A percentile compares a stretch with the other conserved stretches of the same genome.
phyloP scores from a whole-genome alignment of 2,888 invertebrate species.

The Tipula vernalis region DNA sequence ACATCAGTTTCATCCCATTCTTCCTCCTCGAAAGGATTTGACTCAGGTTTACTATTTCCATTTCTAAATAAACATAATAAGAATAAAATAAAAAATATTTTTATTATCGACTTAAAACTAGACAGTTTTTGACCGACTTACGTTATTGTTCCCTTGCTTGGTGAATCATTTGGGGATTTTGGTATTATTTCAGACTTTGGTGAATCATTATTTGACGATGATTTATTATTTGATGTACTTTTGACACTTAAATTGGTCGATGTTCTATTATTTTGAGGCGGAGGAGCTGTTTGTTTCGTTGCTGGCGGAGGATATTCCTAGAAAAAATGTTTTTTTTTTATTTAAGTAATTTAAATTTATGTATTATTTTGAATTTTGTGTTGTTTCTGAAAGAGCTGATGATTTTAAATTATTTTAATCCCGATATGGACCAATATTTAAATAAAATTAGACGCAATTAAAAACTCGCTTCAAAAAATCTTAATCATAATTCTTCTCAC shows the following conservation, averaged over 20 bases:
- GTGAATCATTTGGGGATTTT: conserved; percentile 28
- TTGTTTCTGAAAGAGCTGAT: conserved; percentile 15
- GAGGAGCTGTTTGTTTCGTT: conserved; percentile 39
- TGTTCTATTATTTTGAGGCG: conserved; percentile 36
- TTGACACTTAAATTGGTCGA: conserved; percentile 37
- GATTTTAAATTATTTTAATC: not conserved
- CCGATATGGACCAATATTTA: no score
- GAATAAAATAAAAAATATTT: not conserved
- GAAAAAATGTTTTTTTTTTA: conserved; percentile 13
- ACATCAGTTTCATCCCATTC: conserved; percentile 63
- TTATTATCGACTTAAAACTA: not conserved
- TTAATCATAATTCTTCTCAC: no score
- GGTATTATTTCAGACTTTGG: conserved; percentile 30
- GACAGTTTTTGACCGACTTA: conserved; percentile 32
- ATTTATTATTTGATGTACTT: conserved; percentile 31
- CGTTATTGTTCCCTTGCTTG: conserved; percentile 37
- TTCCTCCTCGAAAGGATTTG: conserved; percentile 81
- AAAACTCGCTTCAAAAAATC: no score
- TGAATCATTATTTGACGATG: conserved; percentile 32
- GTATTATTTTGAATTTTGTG: conserved; percentile 15
- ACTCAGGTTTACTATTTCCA: conserved; percentile 49
- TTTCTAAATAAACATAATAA: conserved; percentile 38
- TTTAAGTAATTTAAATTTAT: no score
- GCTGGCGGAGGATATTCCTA: conserved; percentile 46
- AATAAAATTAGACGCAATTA: not conserved